Evolutionary conservation across 2,888 invertebrate genomes (phyloP).

Genomic region (Melinaea menophilus): DNA sequence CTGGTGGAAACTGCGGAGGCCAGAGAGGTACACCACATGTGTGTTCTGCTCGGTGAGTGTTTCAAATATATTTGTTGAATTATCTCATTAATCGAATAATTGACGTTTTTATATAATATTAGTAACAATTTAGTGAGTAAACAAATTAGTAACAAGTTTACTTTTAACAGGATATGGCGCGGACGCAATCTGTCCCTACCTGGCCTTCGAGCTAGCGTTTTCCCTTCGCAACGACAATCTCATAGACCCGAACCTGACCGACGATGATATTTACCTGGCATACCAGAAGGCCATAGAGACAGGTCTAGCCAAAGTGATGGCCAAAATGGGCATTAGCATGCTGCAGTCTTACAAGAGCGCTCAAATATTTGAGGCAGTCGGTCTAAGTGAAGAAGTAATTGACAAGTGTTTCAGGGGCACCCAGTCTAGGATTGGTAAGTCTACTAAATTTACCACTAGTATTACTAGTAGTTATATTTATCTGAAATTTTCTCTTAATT

Average conservation of each 20-base stretch:
- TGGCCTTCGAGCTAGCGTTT: slow-evolving; percentile 95
- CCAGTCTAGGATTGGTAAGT: slow-evolving; percentile 80
- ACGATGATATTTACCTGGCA: slow-evolving; percentile 89
- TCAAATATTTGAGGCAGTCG: slow-evolving; percentile 99
- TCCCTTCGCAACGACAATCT: slow-evolving; percentile 92
- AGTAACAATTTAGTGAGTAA: no score
- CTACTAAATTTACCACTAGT: neutral
- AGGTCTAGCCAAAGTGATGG: slow-evolving; percentile 88
- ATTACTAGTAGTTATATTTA: no score
- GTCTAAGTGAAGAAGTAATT: slow-evolving; percentile 93
- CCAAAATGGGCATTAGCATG: slow-evolving; percentile 99
- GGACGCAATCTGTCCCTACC: slow-evolving; percentile 98
- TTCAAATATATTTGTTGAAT: no score
- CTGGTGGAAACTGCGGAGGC: slow-evolving; percentile 98
- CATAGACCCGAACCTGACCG: slow-evolving; percentile 85
- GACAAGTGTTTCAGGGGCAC: slow-evolving; percentile 94
- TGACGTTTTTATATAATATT: no score
- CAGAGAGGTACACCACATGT: slow-evolving; percentile 97
- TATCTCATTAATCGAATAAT: no score
- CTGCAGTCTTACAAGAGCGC: slow-evolving; percentile 99
- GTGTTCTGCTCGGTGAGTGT: slow-evolving; percentile 87
- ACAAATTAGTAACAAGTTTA: neutral
- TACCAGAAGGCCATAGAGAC: slow-evolving; percentile 95
- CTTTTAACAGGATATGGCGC: slow-evolving; percentile 86
- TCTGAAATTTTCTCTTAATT: no score